Conservation (phyloP, 1,140 invertebrate genomes). For the Drosophila virilis region DNA sequence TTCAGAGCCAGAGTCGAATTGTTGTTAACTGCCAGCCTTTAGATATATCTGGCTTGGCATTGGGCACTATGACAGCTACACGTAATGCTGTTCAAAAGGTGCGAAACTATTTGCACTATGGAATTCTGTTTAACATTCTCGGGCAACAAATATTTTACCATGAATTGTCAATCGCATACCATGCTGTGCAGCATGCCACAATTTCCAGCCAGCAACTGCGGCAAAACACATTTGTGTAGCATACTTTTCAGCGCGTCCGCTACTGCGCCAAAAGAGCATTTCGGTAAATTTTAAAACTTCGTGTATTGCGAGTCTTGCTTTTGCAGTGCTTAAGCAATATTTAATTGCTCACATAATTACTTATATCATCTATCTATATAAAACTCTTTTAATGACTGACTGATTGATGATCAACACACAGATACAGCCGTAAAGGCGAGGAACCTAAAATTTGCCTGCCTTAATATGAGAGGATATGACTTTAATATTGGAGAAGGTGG, state of each 20-base stretch:
- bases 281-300: neutral
- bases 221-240: neutral
- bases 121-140: neutral
- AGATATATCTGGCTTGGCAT: neutral
- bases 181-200: constrained; percentile 25
- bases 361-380: no score
- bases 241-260: constrained; percentile 25
- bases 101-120: constrained; percentile 2
- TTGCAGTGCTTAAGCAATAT: no score
- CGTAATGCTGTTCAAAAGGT: neutral
- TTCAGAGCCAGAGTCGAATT: neutral
- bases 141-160: neutral
- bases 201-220: neutral
- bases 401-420: no score
- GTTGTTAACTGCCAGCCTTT: neutral
- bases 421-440: no score
- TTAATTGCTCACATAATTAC: no score
- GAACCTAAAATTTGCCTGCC: no score
- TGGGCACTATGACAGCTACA: no score
- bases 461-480: no score
- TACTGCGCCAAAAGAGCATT: neutral
- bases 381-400: no score
- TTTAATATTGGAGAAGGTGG: no score
- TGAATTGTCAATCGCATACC: constrained; percentile 19
- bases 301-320: neutral